phyloP scores from a whole-genome alignment of 2,888 invertebrate genomes.

The Eremobia ochroleuca region DNA sequence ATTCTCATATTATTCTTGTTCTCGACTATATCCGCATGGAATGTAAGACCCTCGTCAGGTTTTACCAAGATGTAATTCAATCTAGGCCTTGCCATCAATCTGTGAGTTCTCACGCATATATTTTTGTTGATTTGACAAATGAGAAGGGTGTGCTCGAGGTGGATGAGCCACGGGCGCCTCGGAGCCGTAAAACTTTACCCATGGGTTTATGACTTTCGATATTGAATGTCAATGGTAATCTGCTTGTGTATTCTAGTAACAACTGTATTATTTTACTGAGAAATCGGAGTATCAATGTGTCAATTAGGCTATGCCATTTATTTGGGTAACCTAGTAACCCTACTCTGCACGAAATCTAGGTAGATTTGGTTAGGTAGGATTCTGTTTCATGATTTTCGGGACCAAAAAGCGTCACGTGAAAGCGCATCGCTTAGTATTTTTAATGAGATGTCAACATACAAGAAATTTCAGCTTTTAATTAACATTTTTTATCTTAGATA shows the following conservation, averaged over 20 bases:
- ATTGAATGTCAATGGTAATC: constrained; percentile 37
- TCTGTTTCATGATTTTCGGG: constrained; percentile 13
- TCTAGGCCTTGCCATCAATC: constrained; percentile 90
- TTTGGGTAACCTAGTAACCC: constrained; percentile 2
- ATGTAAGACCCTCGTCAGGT: constrained; percentile 89
- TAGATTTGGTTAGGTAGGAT: background rate
- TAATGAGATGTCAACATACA: constrained; percentile 38
- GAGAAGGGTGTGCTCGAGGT: constrained; percentile 87
- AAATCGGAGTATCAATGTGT: background rate
- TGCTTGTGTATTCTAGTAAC: constrained; percentile 1
- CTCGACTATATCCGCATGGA: constrained; percentile 83
- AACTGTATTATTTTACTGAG: background rate
- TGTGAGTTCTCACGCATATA: constrained; percentile 90
- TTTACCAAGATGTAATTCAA: constrained; percentile 90
- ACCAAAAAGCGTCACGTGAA: background rate
- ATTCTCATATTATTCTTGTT: constrained; percentile 86
- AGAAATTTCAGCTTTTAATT: constrained; percentile 23
- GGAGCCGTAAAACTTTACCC: constrained; percentile 77
- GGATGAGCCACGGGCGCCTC: constrained; percentile 79
- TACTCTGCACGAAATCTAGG: background rate
- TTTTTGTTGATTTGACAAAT: constrained; percentile 91
- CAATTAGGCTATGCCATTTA: background rate
- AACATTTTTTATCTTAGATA: background rate
- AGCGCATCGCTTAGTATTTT: constrained; percentile 30
- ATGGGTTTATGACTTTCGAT: constrained; percentile 60